A percentile compares a stretch with the other conserved stretches of the same genome.
These are phyloP conservation scores for Mus musculus DNA, from an alignment of 2,113 vertebrate species.

Conservation along the genomic window DNA sequence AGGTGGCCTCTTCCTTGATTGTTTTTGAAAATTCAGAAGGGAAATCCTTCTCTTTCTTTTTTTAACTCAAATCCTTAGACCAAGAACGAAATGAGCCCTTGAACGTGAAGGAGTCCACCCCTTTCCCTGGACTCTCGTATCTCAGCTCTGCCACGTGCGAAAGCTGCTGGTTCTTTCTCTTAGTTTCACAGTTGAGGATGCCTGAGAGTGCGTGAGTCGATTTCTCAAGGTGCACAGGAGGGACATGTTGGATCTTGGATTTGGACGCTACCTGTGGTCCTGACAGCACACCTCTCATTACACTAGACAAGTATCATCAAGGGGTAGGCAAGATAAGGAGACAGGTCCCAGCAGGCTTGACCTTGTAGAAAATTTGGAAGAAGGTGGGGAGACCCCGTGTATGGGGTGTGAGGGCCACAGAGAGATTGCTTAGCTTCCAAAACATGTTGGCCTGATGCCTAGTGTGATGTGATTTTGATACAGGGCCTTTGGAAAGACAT, in stretches of 20 bases:
- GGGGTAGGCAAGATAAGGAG: background rate
- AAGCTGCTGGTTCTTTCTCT: background rate
- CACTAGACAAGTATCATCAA: background rate
- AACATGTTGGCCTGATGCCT: background rate
- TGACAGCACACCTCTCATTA: background rate
- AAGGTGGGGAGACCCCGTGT: accelerated
- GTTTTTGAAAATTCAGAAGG: background rate
- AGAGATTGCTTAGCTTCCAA: background rate
- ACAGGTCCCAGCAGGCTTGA: too few relatives aligned
- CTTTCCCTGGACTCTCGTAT: background rate
- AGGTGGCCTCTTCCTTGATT: background rate
- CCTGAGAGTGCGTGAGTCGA: background rate
- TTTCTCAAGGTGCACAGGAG: background rate
- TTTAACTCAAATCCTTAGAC: background rate
- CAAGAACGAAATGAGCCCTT: background rate
- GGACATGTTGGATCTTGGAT: accelerated
- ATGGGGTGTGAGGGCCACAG: accelerated
- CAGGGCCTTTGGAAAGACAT: background rate
- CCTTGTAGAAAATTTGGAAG: background rate
- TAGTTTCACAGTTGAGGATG: background rate
- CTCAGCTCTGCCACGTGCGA: accelerated
- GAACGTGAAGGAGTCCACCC: background rate
- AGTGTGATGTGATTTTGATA: background rate
- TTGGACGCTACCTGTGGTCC: too few relatives aligned
- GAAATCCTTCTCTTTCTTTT: background rate